Conservation (phyloP, 2,113 vertebrate species). For the Heloderma charlesbogerti region DNA sequence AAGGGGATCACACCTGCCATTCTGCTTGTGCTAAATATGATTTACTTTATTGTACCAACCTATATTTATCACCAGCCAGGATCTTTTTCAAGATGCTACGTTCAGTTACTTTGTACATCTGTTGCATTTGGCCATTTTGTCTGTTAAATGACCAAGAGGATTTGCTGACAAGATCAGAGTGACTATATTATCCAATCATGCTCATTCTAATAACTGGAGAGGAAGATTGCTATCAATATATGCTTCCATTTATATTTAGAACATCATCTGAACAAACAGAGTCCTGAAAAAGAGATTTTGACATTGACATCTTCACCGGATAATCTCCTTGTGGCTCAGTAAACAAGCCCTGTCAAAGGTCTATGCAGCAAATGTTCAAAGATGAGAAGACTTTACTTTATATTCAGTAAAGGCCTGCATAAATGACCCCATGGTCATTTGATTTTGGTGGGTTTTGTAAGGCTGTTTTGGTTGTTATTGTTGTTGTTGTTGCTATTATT, state of each 20-base stretch:
- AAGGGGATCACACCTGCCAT: background rate
- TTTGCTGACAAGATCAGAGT: conserved; percentile 20
- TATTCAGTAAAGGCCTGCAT: background rate
- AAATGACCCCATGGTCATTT: background rate
- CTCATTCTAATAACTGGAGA: conserved; percentile 18
- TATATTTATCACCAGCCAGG: background rate
- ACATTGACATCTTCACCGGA: conserved; percentile 11
- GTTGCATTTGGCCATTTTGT: conserved; percentile 6
- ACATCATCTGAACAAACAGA: background rate
- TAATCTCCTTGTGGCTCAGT: background rate
- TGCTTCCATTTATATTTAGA: conserved; percentile 10
- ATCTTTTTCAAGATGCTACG: background rate
- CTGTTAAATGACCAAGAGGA: conserved; percentile 2
- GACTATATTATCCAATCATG: conserved; percentile 8
- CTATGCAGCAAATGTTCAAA: background rate
- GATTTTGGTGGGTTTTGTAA: background rate
- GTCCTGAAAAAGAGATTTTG: conserved; percentile 19
- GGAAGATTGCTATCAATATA: conserved; percentile 4
- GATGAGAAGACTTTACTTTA: background rate
- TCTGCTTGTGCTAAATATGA: background rate
- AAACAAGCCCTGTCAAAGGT: conserved; percentile 2
- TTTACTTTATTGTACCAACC: background rate
- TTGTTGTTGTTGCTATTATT: too few species aligned
- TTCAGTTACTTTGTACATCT: background rate
- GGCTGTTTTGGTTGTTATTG: too few species aligned